Conservation (phyloP, 2,888 invertebrate species). For the Megalurothrips usitatus region DNA sequence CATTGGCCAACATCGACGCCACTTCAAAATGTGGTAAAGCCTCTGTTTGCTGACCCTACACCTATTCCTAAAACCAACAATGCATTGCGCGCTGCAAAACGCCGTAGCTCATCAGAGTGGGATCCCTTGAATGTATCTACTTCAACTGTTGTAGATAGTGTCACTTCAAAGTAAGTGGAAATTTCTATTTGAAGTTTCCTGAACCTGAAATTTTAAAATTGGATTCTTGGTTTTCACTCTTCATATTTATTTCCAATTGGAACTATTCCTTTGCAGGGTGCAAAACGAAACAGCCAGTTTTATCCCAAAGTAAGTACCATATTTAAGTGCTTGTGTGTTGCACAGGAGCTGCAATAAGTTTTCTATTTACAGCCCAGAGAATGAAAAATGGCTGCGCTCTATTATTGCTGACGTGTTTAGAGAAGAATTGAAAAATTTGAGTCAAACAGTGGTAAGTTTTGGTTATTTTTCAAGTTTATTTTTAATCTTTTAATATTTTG, state of each 20-base stretch:
- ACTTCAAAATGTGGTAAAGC: background rate
- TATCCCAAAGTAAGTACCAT: background rate
- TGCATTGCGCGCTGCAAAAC: background rate
- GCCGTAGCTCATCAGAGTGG: background rate
- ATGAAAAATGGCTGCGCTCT: constrained; percentile 1
- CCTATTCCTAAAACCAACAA: background rate
- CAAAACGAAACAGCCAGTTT: background rate
- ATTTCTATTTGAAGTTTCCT: background rate
- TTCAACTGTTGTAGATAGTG: background rate
- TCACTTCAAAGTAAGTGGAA: background rate
- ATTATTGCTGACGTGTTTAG: background rate
- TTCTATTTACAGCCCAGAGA: background rate
- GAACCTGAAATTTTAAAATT: too few relatives aligned
- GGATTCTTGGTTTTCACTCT: too few relatives aligned
- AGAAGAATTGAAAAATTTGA: background rate
- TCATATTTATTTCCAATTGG: too few relatives aligned
- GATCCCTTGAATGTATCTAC: background rate
- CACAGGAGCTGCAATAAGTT: background rate
- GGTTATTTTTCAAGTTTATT: background rate
- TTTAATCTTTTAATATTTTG: background rate
- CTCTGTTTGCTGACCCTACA: constrained; percentile 8
- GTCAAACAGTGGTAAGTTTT: background rate
- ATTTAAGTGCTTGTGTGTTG: background rate
- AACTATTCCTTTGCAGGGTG: too few relatives aligned
- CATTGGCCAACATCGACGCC: background rate